Base-by-base conservation (phyloP, 2,113 vertebrate genomes). In the Harpagus bidentatus region DNA sequence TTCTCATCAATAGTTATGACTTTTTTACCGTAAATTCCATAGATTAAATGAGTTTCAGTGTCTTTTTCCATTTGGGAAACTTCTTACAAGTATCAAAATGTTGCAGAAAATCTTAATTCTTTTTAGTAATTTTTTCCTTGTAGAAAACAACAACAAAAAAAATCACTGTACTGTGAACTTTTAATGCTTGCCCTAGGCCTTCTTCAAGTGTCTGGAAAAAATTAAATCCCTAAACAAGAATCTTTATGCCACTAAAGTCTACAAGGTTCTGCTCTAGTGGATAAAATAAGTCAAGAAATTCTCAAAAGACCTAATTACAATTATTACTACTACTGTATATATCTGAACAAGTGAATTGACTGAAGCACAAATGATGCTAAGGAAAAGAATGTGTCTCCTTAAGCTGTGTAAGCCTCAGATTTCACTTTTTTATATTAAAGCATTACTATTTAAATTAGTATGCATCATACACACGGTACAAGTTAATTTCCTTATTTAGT, bases 281-380 rank as follows among this genome's bases (percentile, higher is more conserved):
- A 96, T 87, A 95, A 95, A 88, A n/a, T 76, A 71, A 97, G 89
- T 88, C 62, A 92, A 86, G n/a, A 85, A 91, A 94, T 88, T 90
- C 88, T 94, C 59, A 21, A 42, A 91, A 96, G 78, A 78, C 81
- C 79, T 67, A 76, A 84, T 91, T 96, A 87, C 48, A 94, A 67
- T 53, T 53, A 53, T 85, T 90, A 62, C 78, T 92, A 86, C 52
- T 90, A 40, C 82, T 40, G 38, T 67, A 83, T 53, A 13, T 65
- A 79, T 86, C 82, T 83, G 59, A 94, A 85, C 34, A 65, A 86
- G 56, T 25, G 74, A 83, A 86, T 19, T 71, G 91, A 86, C n/a
- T 31, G 36, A 74, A 45, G 66, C 31, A 50, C 40, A 61, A 61
- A 63, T 2, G 25, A 79, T 22, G 67, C 74, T 67, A 87, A 86